A percentile compares a stretch with the other conserved stretches of the same genome.
These are phyloP conservation scores for Cephus spinipes DNA, from an alignment of 2,888 invertebrate genomes.

Conservation along the genomic window DNA sequence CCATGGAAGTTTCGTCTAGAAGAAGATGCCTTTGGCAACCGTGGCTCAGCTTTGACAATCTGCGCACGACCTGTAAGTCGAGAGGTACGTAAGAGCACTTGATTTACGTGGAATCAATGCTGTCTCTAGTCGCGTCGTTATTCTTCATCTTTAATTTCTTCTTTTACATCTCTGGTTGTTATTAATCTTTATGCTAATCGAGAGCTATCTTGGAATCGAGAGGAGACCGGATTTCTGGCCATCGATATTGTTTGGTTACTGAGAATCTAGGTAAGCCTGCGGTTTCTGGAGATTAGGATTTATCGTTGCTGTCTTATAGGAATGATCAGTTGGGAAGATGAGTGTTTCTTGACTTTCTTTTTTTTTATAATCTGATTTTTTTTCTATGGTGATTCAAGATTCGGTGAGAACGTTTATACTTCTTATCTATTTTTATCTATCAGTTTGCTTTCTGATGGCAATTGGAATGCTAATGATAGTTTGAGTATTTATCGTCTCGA, in stretches of 20 bases:
- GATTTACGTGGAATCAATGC: background rate
- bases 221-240: background rate
- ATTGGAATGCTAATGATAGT: background rate
- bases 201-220: background rate
- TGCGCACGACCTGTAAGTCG: conserved; percentile 38
- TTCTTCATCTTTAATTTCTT: background rate
- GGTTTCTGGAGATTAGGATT: background rate
- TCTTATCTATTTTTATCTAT: background rate
- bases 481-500: background rate
- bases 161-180: background rate
- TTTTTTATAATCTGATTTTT: background rate
- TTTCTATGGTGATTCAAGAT: background rate
- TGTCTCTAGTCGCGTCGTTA: conserved; percentile 9
- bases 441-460: background rate
- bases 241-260: background rate
- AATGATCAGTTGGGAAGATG: no score
- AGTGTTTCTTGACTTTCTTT: background rate
- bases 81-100: conserved; percentile 46
- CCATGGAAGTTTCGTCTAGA: conserved; percentile 53
- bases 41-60: conserved; percentile 51
- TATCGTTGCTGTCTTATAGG: background rate
- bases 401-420: background rate
- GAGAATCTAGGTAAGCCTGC: background rate
- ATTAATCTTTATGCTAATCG: background rate
- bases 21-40: conserved; percentile 60